phyloP scores from a whole-genome alignment of 2,888 invertebrate species.

The Drosophila histrio region DNA sequence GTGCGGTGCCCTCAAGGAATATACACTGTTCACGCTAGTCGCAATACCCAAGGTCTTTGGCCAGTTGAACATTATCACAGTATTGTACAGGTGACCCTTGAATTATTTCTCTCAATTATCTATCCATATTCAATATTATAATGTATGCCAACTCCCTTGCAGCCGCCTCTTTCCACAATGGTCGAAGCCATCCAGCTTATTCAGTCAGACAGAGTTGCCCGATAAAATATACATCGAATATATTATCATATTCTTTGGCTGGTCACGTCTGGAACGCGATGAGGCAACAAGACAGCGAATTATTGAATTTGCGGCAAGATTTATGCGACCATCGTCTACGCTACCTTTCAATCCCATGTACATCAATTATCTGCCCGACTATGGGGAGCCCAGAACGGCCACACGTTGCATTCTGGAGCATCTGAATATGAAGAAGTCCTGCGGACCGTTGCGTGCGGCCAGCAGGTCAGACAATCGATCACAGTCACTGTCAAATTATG shows the following conservation, averaged over 20 bases:
- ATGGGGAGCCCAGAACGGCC: conserved; percentile 48
- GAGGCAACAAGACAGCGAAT: conserved; percentile 51
- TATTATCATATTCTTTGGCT: conserved; percentile 74
- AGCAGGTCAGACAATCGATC: conserved; percentile 61
- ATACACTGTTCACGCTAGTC: conserved; percentile 58
- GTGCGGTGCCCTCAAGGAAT: conserved; percentile 35
- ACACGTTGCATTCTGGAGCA: conserved; percentile 68
- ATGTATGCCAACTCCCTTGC: not conserved
- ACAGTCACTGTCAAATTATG: conserved; percentile 39
- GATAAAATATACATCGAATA: conserved; percentile 75
- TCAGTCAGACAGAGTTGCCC: conserved; percentile 64
- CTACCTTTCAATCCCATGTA: conserved; percentile 58
- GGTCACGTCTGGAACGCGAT: conserved; percentile 65
- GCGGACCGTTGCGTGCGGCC: conserved; percentile 55
- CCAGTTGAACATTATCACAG: conserved; percentile 62
- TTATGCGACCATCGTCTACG: conserved; percentile 70
- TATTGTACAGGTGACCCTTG: conserved; percentile 63
- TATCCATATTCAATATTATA: not conserved
- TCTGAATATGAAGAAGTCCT: conserved; percentile 50
- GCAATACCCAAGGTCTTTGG: conserved; percentile 70
- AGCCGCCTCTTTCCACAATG: conserved; percentile 68
- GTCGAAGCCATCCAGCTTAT: conserved; percentile 33
- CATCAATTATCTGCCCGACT: conserved; percentile 63
- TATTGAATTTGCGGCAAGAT: conserved; percentile 64
- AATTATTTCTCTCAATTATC: no score